These are phyloP conservation scores for Tetramorium alpestre DNA, from an alignment of 1,140 invertebrate genomes.

Conservation along the genomic window DNA sequence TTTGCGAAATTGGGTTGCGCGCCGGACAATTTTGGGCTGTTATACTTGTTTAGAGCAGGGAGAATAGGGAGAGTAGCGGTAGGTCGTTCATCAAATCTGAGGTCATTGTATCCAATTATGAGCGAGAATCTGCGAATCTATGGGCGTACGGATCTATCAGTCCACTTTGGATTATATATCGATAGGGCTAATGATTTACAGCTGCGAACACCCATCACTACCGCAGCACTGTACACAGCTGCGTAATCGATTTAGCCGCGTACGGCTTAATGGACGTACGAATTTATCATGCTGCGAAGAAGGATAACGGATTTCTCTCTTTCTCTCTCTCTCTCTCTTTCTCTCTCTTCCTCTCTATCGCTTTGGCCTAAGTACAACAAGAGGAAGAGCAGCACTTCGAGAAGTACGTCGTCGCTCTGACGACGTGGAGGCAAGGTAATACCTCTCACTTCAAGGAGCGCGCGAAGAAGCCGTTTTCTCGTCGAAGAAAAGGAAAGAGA, in stretches of 20 bases:
- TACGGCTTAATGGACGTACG: conserved; percentile 19
- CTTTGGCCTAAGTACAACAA: neutral
- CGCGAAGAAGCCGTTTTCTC: neutral
- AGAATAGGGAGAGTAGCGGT: neutral
- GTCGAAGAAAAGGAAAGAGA: neutral
- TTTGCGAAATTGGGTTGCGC: neutral
- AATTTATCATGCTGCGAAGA: conserved; percentile 23
- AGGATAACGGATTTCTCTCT: neutral
- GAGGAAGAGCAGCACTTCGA: neutral
- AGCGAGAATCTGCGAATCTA: conserved; percentile 48
- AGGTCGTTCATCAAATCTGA: conserved; percentile 34
- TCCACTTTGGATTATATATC: conserved; percentile 31
- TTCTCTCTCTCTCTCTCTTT: neutral
- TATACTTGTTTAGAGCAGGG: neutral
- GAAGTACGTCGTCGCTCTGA: conserved; percentile 1
- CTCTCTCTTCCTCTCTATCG: neutral
- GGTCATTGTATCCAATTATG: conserved; percentile 47
- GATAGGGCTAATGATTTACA: conserved; percentile 43
- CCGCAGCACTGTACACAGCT: conserved; percentile 6
- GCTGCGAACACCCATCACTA: neutral
- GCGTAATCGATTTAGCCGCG: conserved; percentile 42
- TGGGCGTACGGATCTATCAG: conserved; percentile 27
- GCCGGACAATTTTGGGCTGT: neutral
- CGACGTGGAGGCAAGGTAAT: conserved; percentile 29
- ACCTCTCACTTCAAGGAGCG: conserved; percentile 4